A percentile compares a stretch with the other conserved stretches of the same genome.
Evolutionary conservation across 2,113 vertebrate species (phyloP).

Genomic region (Dipodomys spectabilis): DNA sequence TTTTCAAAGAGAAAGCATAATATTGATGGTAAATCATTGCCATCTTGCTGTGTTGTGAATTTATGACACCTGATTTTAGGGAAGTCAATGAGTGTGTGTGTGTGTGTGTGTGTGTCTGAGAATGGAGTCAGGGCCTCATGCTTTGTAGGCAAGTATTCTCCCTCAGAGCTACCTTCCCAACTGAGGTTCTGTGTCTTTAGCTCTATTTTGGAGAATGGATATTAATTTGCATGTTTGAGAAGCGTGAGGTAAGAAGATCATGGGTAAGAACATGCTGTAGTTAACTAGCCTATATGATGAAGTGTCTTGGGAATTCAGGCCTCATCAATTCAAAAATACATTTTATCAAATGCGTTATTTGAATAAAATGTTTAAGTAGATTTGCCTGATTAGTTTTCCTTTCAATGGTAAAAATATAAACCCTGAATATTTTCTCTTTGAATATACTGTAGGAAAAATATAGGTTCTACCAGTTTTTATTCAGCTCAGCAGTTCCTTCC

Average conservation of each 20-base stretch:
- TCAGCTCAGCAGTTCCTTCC: background rate
- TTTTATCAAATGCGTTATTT: background rate
- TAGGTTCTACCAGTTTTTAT: background rate
- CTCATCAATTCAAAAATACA: background rate
- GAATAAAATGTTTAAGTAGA: background rate
- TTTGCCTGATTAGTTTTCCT: background rate
- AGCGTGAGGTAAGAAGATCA: no score
- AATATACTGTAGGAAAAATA: background rate
- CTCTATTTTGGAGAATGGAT: background rate
- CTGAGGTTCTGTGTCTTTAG: background rate
- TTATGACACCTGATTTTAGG: background rate
- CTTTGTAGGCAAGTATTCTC: background rate
- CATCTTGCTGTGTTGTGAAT: conserved; percentile 2
- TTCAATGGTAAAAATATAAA: background rate
- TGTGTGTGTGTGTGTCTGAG: background rate
- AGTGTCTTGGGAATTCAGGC: background rate
- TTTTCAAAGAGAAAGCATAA: background rate
- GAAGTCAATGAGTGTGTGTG: background rate
- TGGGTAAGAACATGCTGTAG: background rate
- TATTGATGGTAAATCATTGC: background rate
- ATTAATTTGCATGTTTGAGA: background rate
- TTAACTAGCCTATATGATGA: background rate
- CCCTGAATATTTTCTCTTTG: background rate
- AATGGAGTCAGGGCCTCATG: background rate
- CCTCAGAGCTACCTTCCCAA: background rate